Conservation (phyloP, 2,888 invertebrate genomes). For the Cyrtodaria siliqua region DNA sequence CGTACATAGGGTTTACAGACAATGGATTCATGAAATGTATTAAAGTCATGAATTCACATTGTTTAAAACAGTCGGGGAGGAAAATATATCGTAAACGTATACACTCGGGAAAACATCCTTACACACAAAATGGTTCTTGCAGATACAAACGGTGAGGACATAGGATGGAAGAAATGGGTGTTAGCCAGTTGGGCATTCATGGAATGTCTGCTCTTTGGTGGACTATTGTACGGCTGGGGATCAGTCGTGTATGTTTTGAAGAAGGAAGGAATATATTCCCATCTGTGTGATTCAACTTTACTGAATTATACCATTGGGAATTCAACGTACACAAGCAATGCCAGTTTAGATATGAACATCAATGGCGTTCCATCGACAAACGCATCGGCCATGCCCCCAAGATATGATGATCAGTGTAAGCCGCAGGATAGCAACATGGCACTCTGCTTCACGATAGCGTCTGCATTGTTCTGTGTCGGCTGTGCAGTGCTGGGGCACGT, state of each 20-base stretch:
- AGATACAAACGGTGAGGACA: constrained; percentile 48
- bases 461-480: constrained; percentile 73
- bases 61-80: no score
- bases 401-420: constrained; percentile 59
- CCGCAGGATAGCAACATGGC: constrained; percentile 68
- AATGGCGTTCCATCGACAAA: constrained; percentile 7
- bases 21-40: no score
- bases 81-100: no score
- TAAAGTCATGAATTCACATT: no score
- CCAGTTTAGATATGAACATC: not conserved
- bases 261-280: constrained; percentile 69
- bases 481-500: constrained; percentile 76
- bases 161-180: constrained; percentile 62
- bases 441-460: constrained; percentile 74
- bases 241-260: constrained; percentile 76
- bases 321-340: not conserved
- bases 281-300: constrained; percentile 40
- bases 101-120: no score
- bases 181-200: constrained; percentile 73
- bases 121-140: constrained; percentile 56
- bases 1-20: no score
- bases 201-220: constrained; percentile 77
- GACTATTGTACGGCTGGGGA: constrained; percentile 77
- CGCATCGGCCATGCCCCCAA: no score
- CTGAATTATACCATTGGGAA: constrained; percentile 1